Evolutionary conservation across 2,797 vertebrate genomes (phyloP).

Genomic region (Zalophus californianus): DNA sequence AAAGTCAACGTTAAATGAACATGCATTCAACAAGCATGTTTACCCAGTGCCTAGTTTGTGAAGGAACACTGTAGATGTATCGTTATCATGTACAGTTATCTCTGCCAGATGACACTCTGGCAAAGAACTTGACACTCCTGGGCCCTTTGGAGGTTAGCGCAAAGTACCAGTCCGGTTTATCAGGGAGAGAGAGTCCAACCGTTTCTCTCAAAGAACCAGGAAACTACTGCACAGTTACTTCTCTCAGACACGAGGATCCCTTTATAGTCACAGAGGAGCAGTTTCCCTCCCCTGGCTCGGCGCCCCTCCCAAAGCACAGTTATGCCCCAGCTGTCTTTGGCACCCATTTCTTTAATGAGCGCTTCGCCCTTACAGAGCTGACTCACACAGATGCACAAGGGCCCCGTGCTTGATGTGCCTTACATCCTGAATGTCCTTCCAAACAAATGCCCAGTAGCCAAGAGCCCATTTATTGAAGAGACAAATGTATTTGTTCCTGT

Average conservation of each 20-base stretch:
- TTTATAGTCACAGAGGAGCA: neutral
- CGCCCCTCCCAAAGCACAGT: neutral
- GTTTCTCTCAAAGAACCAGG: neutral
- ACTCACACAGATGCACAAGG: neutral
- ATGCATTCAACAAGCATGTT: neutral
- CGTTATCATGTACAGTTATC: neutral
- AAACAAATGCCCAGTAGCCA: neutral
- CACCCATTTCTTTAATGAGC: neutral
- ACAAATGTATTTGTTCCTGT: slow-evolving; percentile 10
- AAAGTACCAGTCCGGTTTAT: neutral
- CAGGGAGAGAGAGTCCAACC: neutral
- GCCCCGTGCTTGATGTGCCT: neutral
- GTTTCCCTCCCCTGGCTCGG: neutral
- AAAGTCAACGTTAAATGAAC: neutral
- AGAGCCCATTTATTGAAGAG: slow-evolving; percentile 31
- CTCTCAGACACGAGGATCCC: neutral
- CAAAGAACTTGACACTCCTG: neutral
- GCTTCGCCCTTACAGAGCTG: neutral
- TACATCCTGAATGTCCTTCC: slow-evolving; percentile 40
- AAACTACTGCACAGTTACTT: neutral
- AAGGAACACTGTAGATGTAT: neutral
- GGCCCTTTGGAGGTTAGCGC: neutral
- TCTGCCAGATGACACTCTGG: neutral
- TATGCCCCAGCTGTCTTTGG: neutral
- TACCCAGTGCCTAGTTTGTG: neutral